Evolutionary conservation across 2,113 vertebrate genomes (phyloP).

Genomic region (Poeciliopsis retropinna): DNA sequence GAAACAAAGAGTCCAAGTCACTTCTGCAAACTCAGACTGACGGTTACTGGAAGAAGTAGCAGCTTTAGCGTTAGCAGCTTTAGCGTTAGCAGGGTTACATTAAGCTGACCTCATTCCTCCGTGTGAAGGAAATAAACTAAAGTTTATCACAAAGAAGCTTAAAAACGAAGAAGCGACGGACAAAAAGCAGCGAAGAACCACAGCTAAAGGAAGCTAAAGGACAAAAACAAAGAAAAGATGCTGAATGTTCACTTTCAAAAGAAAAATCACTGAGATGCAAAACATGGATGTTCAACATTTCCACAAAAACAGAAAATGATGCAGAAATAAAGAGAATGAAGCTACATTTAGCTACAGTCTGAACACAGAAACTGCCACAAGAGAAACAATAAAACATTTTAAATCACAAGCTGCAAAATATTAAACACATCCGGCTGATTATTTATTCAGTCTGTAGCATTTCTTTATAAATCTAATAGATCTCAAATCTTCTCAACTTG

Average conservation of each 20-base stretch:
- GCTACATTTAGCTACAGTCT: not conserved
- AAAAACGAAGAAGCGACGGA: not conserved
- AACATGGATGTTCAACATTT: not conserved
- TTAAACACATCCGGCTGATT: not conserved
- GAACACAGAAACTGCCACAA: too few relatives aligned
- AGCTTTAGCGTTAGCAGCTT: not conserved
- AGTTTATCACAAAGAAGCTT: not conserved
- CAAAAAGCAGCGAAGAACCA: not conserved
- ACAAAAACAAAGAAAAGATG: not conserved
- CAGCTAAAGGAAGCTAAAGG: not conserved
- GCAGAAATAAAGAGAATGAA: not conserved
- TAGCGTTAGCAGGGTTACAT: not conserved
- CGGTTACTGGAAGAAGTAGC: not conserved
- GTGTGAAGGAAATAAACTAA: not conserved
- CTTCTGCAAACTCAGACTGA: conserved; percentile 28
- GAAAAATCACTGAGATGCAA: too few relatives aligned
- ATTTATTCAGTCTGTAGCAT: conserved; percentile 6
- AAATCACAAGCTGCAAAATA: too few relatives aligned
- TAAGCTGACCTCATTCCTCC: not conserved
- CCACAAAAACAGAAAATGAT: not conserved
- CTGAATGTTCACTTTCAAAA: not conserved
- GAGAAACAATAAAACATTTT: too few relatives aligned
- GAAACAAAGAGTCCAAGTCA: not conserved
- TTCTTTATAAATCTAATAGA: not conserved
- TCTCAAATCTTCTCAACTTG: not conserved